Conservation (phyloP, 2,888 invertebrate species). For the Melinopterus prodromus region DNA sequence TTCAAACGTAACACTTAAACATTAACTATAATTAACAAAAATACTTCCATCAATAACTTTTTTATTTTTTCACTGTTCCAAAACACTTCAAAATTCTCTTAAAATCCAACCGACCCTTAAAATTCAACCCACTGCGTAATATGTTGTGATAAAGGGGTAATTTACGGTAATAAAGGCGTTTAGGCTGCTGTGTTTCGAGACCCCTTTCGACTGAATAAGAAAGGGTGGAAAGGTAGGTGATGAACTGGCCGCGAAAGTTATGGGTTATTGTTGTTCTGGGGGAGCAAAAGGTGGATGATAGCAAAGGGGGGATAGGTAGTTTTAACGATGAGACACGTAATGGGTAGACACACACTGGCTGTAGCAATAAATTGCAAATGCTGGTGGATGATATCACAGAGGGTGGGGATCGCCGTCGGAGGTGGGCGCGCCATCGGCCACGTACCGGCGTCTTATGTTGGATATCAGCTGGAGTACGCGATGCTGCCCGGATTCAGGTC, state of each 20-base stretch:
- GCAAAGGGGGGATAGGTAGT: slow-evolving; percentile 7
- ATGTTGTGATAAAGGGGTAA: not conserved
- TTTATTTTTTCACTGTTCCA: too few species aligned
- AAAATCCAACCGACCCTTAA: not conserved
- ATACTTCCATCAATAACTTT: too few species aligned
- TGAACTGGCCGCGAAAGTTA: not conserved
- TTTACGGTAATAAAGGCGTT: not conserved
- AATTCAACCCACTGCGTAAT: not conserved
- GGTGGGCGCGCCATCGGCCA: slow-evolving; percentile 50
- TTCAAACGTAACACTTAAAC: too few species aligned
- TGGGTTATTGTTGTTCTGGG: not conserved
- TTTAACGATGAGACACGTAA: slow-evolving; percentile 20
- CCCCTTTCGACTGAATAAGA: not conserved
- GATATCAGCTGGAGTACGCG: slow-evolving; percentile 47
- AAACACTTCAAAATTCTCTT: not conserved
- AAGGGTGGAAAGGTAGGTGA: not conserved
- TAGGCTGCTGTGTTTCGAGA: not conserved
- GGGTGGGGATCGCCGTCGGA: slow-evolving; percentile 44
- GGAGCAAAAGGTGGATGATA: not conserved
- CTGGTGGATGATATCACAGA: slow-evolving; percentile 50
- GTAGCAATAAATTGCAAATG: slow-evolving; percentile 38
- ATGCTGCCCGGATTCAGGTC: slow-evolving; percentile 50
- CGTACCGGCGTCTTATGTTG: slow-evolving; percentile 48
- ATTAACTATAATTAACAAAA: too few species aligned
- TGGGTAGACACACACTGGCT: slow-evolving; percentile 16